These are phyloP conservation scores for Pteropus rufus DNA, from an alignment of 2,797 vertebrate genomes.

Conservation along the genomic window DNA sequence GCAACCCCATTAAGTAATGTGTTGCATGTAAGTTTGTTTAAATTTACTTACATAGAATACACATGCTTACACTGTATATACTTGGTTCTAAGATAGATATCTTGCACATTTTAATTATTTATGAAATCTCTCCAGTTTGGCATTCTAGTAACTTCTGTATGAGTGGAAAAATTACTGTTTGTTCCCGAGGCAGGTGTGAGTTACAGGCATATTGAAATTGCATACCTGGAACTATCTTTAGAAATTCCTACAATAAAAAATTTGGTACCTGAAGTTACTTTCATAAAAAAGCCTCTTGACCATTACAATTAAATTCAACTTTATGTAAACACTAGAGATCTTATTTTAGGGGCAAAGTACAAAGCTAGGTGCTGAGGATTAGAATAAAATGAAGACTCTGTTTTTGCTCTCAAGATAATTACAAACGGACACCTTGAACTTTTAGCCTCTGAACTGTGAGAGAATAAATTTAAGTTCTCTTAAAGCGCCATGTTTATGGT, in stretches of 20 bases:
- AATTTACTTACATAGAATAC: neutral
- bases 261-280: neutral
- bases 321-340: neutral
- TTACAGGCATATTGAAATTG: neutral
- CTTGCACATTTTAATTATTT: neutral
- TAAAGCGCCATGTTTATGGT: neutral
- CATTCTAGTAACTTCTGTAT: neutral
- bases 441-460: neutral
- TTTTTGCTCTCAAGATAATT: neutral
- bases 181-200: neutral
- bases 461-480: neutral
- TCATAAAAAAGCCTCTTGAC: neutral
- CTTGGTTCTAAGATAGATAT: neutral
- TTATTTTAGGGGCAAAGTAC: neutral
- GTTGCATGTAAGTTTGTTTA: neutral
- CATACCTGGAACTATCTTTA: neutral
- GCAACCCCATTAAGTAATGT: neutral
- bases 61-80: neutral
- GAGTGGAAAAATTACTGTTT: slow-evolving; percentile 2
- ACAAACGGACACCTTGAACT: neutral
- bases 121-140: neutral
- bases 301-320: neutral
- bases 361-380: neutral
- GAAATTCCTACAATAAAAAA: neutral
- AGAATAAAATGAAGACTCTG: neutral